Percentiles rank a stretch among this genome's conserved stretches.
phyloP scores from a whole-genome alignment of 2,113 vertebrate genomes.

The Pitta sordida region DNA sequence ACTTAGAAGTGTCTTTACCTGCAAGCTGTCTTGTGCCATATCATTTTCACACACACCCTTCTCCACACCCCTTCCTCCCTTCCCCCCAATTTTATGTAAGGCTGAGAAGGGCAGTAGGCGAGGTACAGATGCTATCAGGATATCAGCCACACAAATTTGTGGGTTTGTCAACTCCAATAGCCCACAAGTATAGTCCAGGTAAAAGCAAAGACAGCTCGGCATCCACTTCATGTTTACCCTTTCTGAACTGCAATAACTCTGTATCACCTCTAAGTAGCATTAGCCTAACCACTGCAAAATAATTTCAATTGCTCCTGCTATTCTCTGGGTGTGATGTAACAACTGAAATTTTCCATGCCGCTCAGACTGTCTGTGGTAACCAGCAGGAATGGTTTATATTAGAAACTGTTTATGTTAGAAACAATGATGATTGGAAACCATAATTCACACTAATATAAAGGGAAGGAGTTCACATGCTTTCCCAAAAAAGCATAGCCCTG shows the following conservation, averaged over 20 bases:
- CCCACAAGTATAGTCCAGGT: not conserved
- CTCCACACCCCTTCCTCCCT: not conserved
- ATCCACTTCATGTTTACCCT: not conserved
- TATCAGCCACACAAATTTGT: not conserved
- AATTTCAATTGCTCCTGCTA: not conserved
- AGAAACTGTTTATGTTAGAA: constrained; percentile 44
- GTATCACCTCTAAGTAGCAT: not conserved
- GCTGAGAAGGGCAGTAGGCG: not conserved
- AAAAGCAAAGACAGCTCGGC: not conserved
- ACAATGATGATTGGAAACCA: not conserved
- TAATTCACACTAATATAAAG: constrained; percentile 10
- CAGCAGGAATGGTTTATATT: constrained; percentile 25
- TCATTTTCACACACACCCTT: not conserved
- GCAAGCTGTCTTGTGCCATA: not conserved
- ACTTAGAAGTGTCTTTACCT: not conserved
- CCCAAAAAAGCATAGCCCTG: not conserved
- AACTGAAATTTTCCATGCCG: not conserved
- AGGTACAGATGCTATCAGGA: not conserved
- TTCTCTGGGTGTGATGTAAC: not conserved
- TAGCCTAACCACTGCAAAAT: not conserved
- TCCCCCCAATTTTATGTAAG: not conserved
- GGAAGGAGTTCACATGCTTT: not conserved
- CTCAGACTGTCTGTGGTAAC: not conserved
- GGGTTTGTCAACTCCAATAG: not conserved
- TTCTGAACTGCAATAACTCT: not conserved